phyloP scores from a whole-genome alignment of 2,113 vertebrate species.

The Tragelaphus scriptus region DNA sequence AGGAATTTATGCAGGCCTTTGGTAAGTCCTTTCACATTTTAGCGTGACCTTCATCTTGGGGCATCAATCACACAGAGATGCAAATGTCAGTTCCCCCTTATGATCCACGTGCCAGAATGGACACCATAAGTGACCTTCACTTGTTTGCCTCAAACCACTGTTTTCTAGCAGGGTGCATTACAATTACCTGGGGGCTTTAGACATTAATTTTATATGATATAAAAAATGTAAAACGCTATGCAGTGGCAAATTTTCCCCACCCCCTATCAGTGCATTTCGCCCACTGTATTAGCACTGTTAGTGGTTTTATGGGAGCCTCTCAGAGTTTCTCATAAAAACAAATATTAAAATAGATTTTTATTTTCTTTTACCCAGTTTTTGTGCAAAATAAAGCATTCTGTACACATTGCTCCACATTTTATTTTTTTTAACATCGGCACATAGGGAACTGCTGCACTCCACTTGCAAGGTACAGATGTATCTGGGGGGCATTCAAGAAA shows the following conservation, averaged over 20 bases:
- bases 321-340: neutral
- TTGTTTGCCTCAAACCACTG: neutral
- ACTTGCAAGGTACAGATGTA: neutral
- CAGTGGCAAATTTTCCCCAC: neutral
- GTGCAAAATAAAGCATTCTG: neutral
- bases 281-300: neutral
- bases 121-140: neutral
- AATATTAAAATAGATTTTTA: neutral
- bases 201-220: neutral
- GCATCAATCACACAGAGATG: neutral
- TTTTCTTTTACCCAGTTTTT: neutral
- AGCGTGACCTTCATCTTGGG: neutral
- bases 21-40: neutral
- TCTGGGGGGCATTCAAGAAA: neutral
- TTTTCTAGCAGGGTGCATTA: neutral
- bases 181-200: neutral
- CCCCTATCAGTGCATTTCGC: neutral
- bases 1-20: neutral
- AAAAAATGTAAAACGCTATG: neutral
- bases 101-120: neutral
- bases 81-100: neutral
- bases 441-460: neutral
- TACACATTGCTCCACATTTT: neutral
- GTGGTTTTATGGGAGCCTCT: neutral
- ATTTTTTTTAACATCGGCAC: neutral